These are phyloP conservation scores for Scaptomyza tumidula DNA, from an alignment of 2,888 invertebrate genomes.

Conservation along the genomic window DNA sequence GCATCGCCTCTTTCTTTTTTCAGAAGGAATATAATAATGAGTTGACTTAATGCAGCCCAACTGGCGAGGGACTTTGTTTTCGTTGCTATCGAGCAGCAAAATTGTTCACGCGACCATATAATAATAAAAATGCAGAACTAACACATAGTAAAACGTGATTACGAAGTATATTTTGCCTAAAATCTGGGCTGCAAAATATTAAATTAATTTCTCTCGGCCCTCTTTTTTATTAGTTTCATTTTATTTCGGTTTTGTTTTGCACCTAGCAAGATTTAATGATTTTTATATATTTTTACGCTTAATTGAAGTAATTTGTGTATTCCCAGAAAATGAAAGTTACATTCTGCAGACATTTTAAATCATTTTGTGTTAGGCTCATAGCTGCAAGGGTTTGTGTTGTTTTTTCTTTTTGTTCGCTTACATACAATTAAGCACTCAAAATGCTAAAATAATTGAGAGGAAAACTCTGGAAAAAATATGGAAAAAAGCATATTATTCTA, in stretches of 20 bases:
- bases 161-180: slow-evolving; percentile 15
- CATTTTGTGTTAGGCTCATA: slow-evolving; percentile 44
- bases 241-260: slow-evolving; percentile 6
- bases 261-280: slow-evolving; percentile 50
- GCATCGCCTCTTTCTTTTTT: slow-evolving; percentile 26
- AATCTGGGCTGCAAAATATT: slow-evolving; percentile 13
- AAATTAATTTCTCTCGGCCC: slow-evolving; percentile 22
- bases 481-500: slow-evolving; percentile 57
- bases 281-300: slow-evolving; percentile 36
- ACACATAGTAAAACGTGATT: slow-evolving; percentile 28
- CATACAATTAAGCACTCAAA: slow-evolving; percentile 58
- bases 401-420: slow-evolving; percentile 25
- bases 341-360: slow-evolving; percentile 40
- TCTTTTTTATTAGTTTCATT: slow-evolving; percentile 7
- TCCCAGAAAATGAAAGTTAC: slow-evolving; percentile 23
- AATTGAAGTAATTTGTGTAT: slow-evolving; percentile 53
- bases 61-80: slow-evolving; percentile 41
- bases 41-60: slow-evolving; percentile 75
- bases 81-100: slow-evolving; percentile 35
- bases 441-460: slow-evolving; percentile 60
- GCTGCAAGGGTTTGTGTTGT: slow-evolving; percentile 35
- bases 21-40: slow-evolving; percentile 74
- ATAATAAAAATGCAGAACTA: slow-evolving; percentile 53
- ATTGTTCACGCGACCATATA: slow-evolving; percentile 57
- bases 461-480: slow-evolving; percentile 33